Conservation (phyloP, 2,113 vertebrate genomes). For the Procavia capensis region DNA sequence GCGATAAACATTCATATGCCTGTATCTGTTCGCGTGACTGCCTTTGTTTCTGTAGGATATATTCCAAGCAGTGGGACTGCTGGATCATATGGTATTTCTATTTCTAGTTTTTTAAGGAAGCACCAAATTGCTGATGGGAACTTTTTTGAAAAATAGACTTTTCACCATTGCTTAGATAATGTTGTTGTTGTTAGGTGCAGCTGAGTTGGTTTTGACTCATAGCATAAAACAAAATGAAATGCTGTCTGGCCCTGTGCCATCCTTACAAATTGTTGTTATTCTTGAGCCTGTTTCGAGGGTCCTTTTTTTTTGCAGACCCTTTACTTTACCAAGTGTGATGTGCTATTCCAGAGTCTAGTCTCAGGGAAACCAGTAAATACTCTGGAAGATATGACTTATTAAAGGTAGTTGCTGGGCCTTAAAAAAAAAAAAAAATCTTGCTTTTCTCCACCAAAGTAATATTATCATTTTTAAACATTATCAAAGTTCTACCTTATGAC, state of each 20-base stretch:
- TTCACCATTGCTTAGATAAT: not conserved
- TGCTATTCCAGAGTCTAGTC: not conserved
- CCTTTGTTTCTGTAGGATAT: no score
- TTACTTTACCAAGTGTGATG: not conserved
- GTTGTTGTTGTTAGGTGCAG: not conserved
- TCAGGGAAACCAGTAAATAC: not conserved
- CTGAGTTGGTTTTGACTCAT: not conserved
- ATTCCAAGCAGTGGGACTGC: no score
- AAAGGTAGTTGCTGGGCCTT: not conserved
- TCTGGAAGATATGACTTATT: not conserved
- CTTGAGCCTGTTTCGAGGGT: not conserved
- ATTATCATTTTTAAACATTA: not conserved
- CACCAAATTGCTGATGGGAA: not conserved
- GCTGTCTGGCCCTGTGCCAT: not conserved
- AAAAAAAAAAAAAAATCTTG: conserved; percentile 31
- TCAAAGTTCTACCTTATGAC: not conserved
- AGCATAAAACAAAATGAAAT: not conserved
- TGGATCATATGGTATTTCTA: no score
- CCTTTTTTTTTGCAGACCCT: not conserved
- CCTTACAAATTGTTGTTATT: not conserved
- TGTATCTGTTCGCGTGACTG: no score
- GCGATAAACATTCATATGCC: no score
- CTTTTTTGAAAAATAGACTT: not conserved
- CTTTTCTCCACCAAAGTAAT: conserved; percentile 45
- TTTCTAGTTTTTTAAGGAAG: no score